These are phyloP conservation scores for Motacilla alba DNA, from an alignment of 2,113 vertebrate genomes.

Conservation along the genomic window DNA sequence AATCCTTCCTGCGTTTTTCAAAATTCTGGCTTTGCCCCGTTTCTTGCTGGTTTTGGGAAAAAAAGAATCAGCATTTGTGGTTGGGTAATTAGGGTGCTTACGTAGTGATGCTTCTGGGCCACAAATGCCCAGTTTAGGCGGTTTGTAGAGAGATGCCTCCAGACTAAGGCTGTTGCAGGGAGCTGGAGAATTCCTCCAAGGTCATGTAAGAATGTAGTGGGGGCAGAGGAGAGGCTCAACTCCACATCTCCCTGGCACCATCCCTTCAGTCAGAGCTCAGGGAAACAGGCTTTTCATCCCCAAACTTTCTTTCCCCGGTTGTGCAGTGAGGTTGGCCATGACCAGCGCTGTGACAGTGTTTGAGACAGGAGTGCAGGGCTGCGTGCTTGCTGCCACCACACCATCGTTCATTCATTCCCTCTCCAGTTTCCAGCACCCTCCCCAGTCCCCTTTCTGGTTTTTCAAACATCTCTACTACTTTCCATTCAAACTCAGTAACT, in stretches of 20 bases:
- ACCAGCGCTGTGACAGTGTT: accelerated
- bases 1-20: background rate
- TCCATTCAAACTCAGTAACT: background rate
- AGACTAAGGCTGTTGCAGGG: background rate
- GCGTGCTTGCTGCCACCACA: accelerated
- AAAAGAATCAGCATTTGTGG: background rate
- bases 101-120: background rate
- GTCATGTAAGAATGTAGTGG: accelerated
- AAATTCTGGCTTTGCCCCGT: background rate
- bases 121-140: background rate
- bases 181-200: background rate
- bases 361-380: background rate
- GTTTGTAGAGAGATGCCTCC: background rate
- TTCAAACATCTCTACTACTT: background rate
- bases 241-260: background rate
- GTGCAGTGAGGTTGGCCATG: accelerated
- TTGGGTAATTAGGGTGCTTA: background rate
- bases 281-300: background rate
- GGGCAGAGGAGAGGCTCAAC: background rate
- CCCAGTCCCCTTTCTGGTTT: background rate
- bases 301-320: background rate
- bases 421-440: background rate
- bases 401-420: background rate
- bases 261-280: background rate
- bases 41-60: background rate